Base-by-base conservation (phyloP, 2,113 vertebrate species). In the Eleginops maclovinus region DNA sequence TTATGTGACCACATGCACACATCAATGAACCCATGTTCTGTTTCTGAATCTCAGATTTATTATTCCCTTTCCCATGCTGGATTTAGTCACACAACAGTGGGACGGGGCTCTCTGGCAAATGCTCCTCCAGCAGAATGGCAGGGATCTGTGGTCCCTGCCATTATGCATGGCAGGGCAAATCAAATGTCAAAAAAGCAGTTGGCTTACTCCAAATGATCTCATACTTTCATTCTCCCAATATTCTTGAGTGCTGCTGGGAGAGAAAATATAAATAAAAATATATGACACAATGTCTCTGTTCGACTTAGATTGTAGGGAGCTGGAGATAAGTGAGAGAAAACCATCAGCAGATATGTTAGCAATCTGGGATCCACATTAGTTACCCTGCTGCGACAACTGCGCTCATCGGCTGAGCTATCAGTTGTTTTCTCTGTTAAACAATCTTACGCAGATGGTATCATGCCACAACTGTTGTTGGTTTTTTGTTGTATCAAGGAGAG, bases 51-150 rank as follows among this genome's bases (percentile, higher is more conserved):
- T 61, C 44, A 19, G 62, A 81, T 84, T 72, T 85, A 50, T 72
- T 85, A 74, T 85, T 82, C 80, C 58, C 3, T 86, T 87, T 81
- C 46, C 77, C 51, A 43, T 13, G 26, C 77, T 73, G 69, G 84
- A 67, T 86, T 88, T 88, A 79, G 86, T 84, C 81, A 81, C 79
- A 84, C 86, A 85, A 77, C 75, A 87, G 60, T 70, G 75, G 90
- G 61, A 69, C 51, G 5, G 44, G 47, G 70, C 74, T 58, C 49
- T 69, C 77, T 76, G 62, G 82, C 71, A 84, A 71, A 86, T 40
- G 56, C 66, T 92, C 58, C 11, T 56, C 41, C 59, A 72, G 64
- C 78, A 73, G 68, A 77, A 72, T 60, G 62, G 50, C 67, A 63
- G 77, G 61, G 82, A 74, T 69, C 86, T n/a, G n/a, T n/a, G n/a